phyloP scores from a whole-genome alignment of 2,113 vertebrate genomes.

The cat (Felis catus) region DNA sequence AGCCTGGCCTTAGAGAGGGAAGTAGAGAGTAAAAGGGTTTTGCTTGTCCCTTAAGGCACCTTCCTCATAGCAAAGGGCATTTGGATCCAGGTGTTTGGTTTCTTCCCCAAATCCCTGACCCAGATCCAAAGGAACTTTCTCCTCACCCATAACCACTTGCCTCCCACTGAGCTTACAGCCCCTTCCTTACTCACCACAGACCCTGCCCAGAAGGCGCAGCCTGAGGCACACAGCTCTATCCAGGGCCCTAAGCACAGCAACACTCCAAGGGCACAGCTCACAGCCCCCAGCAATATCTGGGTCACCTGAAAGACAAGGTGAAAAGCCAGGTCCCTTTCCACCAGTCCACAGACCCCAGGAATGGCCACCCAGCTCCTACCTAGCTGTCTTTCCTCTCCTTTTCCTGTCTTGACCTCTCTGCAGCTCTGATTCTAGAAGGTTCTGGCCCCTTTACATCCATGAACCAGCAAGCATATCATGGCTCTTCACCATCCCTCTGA shows the following conservation, averaged over 20 bases:
- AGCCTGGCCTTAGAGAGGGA: neutral
- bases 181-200: constrained; percentile 55
- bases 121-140: neutral
- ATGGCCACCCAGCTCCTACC: no score
- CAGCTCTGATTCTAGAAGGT: neutral
- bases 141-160: neutral
- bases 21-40: rapidly evolving
- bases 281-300: constrained; percentile 59
- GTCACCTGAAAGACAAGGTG: constrained; percentile 48
- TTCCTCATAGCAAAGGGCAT: neutral
- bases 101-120: neutral
- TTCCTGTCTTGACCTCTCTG: neutral
- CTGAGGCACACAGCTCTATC: neutral
- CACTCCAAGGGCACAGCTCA: constrained; percentile 53
- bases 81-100: neutral
- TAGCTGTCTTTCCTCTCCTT: neutral
- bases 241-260: constrained; percentile 54
- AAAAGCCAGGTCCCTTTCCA: neutral
- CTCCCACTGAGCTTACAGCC: neutral
- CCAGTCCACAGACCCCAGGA: rapidly evolving
- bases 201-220: constrained; percentile 73
- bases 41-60: no score
- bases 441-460: neutral
- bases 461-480: neutral
- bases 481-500: neutral